Base-by-base conservation (phyloP, 2,113 vertebrate genomes). In the Saimiri boliviensis region DNA sequence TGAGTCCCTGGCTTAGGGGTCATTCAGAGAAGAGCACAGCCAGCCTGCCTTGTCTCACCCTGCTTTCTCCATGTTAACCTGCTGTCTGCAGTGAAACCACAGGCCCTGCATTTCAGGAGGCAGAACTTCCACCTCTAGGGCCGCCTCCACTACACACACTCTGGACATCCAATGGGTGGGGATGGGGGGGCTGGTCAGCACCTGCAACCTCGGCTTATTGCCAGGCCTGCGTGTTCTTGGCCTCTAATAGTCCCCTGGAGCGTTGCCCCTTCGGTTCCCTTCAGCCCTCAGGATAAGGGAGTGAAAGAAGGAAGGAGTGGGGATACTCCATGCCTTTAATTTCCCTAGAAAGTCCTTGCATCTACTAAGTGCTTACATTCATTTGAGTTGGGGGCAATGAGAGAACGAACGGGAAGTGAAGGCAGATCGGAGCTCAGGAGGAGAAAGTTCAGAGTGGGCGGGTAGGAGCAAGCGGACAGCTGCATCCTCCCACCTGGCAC, bases 401-500 rank as follows among this genome's bases (percentile, higher is more conserved):
- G n/a, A 80, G 40, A 20, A 17, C 2, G 37, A 76, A 37, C 10
- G 2, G n/a, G 56, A 76, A n/a, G 32, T 9, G 45, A 66, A 60
- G 77, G 2, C 35, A 30, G 58, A 40, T 17, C 1, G 0, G 54
- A 40, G 42, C 32, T 81, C 66, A 81, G 19, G 45, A 12, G 19
- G 60, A 84, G 20, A 32, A 42, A 40, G 27, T 25, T 25, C 6
- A 4, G 19, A n/a, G 5, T 19, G 32, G 21, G 14, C 8, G 27
- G 2, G 1, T 9, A 4, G 12, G 37, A 19, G 12, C 60, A 19
- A 56, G 80, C 73, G 4, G 25, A 74, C 47, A 30, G 35, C 32
- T 30, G 8, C 4, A 0, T 14, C 7, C 11, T 30, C 5, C 23
- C 47, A 54, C 77, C 16, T 0, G 11, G 7, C 14, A 30, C 12